Conservation (phyloP, 2,113 vertebrate genomes). For the Ochotona princeps region DNA sequence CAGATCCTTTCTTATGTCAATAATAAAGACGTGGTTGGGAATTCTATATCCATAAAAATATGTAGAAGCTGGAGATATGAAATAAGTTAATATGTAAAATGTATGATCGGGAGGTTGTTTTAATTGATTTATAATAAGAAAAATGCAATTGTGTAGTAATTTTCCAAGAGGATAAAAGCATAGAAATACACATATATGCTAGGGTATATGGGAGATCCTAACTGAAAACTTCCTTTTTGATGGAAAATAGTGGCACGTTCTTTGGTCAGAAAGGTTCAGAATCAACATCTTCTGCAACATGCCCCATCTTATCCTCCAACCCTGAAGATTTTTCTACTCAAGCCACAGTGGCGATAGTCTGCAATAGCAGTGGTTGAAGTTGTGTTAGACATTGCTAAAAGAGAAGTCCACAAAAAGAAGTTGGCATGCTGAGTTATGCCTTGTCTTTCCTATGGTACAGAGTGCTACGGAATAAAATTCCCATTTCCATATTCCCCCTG, state of each 20-base stretch:
- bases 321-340: no score
- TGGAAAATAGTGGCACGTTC: not conserved
- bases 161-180: not conserved
- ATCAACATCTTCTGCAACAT: rapidly evolving
- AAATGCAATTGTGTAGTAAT: not conserved
- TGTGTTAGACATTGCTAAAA: not conserved
- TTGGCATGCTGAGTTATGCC: not conserved
- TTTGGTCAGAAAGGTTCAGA: not conserved
- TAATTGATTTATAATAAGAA: not conserved
- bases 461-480: not conserved
- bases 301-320: not conserved
- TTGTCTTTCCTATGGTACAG: not conserved
- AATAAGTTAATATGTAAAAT: not conserved
- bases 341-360: not conserved
- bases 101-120: not conserved
- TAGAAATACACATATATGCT: not conserved
- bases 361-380: not conserved
- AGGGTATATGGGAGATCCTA: not conserved
- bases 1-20: not conserved
- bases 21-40: not conserved
- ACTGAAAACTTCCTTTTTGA: not conserved
- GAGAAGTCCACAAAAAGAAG: not conserved
- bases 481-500: not conserved
- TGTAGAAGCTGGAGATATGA: not conserved
- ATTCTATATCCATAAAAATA: not conserved